Conservation (phyloP, 2,888 invertebrate species). For the Leptinotarsa haldemani region DNA sequence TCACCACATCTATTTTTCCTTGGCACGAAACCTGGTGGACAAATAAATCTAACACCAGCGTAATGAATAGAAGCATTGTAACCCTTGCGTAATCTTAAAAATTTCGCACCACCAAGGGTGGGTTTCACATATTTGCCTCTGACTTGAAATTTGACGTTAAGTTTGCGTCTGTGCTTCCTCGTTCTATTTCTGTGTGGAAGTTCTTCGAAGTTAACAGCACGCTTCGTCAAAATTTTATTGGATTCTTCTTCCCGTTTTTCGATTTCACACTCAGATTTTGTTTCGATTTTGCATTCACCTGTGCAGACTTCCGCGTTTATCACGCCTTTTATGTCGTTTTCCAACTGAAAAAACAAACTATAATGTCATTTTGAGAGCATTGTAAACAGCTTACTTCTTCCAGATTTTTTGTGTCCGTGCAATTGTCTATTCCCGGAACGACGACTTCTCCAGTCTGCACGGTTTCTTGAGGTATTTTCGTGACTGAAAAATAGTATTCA, state of each 20-base stretch:
- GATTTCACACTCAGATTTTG: constrained; percentile 46
- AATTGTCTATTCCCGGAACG: constrained; percentile 61
- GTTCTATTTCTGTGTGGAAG: constrained; percentile 47
- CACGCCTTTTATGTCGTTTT: constrained; percentile 49
- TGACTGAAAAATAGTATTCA: constrained; percentile 57
- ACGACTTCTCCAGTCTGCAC: constrained; percentile 65
- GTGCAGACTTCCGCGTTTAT: constrained; percentile 46
- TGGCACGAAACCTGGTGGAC: constrained; percentile 69
- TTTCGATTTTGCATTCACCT: constrained; percentile 46
- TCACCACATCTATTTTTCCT: constrained; percentile 71
- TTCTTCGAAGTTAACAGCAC: constrained; percentile 46
- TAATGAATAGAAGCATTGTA: constrained; percentile 44
- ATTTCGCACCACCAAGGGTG: constrained; percentile 25
- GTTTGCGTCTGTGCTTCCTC: constrained; percentile 45
- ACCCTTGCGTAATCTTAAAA: constrained; percentile 32
- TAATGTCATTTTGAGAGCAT: neutral
- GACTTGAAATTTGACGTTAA: constrained; percentile 59
- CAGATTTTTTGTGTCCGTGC: constrained; percentile 64
- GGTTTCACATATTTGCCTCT: constrained; percentile 52
- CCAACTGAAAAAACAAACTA: constrained; percentile 48
- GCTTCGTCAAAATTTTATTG: constrained; percentile 55
- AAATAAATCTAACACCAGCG: constrained; percentile 56
- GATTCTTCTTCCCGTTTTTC: constrained; percentile 52
- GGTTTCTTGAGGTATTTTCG: constrained; percentile 66
- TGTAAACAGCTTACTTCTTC: constrained; percentile 57